Evolutionary conservation across 2,888 invertebrate species (phyloP), one percentile per base, ranked within the genome.

Genomic region (Eupithecia pulchellata): DNA sequence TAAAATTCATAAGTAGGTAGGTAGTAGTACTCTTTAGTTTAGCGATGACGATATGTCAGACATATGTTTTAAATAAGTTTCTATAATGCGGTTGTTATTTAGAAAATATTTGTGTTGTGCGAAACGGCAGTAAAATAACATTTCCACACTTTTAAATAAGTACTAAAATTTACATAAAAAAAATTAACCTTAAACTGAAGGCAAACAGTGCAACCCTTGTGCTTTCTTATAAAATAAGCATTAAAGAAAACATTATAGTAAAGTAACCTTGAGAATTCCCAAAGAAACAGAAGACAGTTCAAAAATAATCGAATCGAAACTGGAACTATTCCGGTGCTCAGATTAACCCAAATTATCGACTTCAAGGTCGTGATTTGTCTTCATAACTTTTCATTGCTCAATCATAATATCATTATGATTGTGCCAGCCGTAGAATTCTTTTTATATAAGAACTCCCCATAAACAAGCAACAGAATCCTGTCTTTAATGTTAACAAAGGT

Each of bases 291-390:
- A 39, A n/a, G 60, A 63, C 27, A 39, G 57, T 29, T 14, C 5
- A 32, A 32, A 60, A 60, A 60, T 14, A 62, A 32, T 29, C 17
- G 17, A 52, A 29, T 30, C 29, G 17, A 52, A 47, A 20, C 67
- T 67, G 66, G 52, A 47, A 61, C 55, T 73, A 69, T 73, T 73
- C 67, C 64, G 64, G 67, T 64, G 39, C 30, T 65, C 58, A 34
- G 67, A 73, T 73, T 73, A 64, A 69, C 73, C 73, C 39, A 67
- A 65, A 64, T 70, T 62, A 57, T 27, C 58, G 62, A 57, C 30
- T 25, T 34, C 69, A 73, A 73, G 73, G 73, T 69, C 39, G 64
- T 42, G 39, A 61, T 61, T 60, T 29, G 39, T 5, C 14, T 68
- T 65, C 13, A 57, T 32, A n/a, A 61, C 36, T 20, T 20, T 36